A percentile compares a stretch with the other conserved stretches of the same genome.
phyloP scores from a whole-genome alignment of 2,888 invertebrate genomes.

The Drosophila emarginata region DNA sequence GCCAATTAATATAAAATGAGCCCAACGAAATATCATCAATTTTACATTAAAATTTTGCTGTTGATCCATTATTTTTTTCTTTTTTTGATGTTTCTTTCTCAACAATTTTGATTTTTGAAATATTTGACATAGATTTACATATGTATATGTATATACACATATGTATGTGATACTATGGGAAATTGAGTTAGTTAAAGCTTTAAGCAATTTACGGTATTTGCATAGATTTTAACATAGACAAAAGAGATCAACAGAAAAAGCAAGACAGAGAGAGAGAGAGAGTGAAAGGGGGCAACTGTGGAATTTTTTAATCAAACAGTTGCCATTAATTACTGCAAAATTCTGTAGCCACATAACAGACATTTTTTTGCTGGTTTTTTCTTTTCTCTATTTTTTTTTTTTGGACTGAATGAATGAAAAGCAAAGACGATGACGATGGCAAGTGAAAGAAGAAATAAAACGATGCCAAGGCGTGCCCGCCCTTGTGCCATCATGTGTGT shows the following conservation, averaged over 20 bases:
- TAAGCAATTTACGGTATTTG: conserved; percentile 58
- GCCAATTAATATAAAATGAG: not conserved
- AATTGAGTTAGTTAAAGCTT: conserved; percentile 7
- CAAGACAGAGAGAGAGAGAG: not conserved
- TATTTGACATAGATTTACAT: not conserved
- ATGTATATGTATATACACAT: not conserved
- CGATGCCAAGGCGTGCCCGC: conserved; percentile 50
- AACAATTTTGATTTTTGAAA: not conserved
- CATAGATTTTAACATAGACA: conserved; percentile 57
- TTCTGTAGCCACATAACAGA: conserved; percentile 79
- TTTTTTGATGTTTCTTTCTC: conserved; percentile 9
- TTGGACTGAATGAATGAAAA: conserved; percentile 68
- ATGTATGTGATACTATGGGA: not conserved
- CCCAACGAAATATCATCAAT: conserved; percentile 22
- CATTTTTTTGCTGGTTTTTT: conserved; percentile 32
- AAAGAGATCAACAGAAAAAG: not conserved
- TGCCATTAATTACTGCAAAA: conserved; percentile 81
- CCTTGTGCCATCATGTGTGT: conserved; percentile 16
- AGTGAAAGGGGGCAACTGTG: conserved; percentile 39
- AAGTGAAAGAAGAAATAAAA: conserved; percentile 35
- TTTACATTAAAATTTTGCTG: conserved; percentile 8
- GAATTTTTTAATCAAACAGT: conserved; percentile 82
- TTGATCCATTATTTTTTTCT: too few species aligned
- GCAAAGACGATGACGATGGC: conserved; percentile 39
- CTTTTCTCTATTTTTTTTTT: conserved; percentile 45